Evolutionary conservation across 2,113 vertebrate genomes (phyloP).

Genomic region (Chascanopsetta lugubris): DNA sequence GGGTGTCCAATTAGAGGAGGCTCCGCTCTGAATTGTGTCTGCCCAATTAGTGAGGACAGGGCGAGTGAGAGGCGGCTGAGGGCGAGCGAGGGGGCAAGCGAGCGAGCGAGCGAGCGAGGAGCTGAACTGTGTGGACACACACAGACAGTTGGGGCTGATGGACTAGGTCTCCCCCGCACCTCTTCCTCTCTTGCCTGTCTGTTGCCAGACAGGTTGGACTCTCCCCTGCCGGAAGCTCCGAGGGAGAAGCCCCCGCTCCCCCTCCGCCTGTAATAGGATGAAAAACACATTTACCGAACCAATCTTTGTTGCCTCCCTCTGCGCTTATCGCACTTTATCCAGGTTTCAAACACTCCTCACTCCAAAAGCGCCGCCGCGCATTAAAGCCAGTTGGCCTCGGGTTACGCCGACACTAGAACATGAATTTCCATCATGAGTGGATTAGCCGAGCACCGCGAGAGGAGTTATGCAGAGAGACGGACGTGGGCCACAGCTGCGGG

Average conservation of each 20-base stretch:
- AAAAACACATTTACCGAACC: conserved; percentile 41
- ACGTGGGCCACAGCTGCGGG: neutral
- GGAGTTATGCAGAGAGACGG: conserved; percentile 13
- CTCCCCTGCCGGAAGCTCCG: conserved; percentile 31
- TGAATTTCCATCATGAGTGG: conserved; percentile 44
- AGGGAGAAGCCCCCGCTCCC: conserved; percentile 25
- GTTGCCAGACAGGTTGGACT: conserved; percentile 18
- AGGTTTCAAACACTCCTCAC: conserved; percentile 44
- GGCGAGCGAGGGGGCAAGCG: too few species aligned
- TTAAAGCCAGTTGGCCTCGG: conserved; percentile 37
- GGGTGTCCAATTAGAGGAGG: conserved; percentile 74
- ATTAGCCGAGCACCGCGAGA: conserved; percentile 38
- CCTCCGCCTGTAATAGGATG: conserved; percentile 36
- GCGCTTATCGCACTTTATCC: conserved; percentile 53
- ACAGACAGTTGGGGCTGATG: conserved; percentile 29
- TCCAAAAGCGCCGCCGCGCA: conserved; percentile 25
- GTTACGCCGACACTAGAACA: conserved; percentile 41
- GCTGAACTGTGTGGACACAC: conserved; percentile 41
- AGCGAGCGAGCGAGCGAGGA: conserved; percentile 18
- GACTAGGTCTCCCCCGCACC: neutral
- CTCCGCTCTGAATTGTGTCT: conserved; percentile 64
- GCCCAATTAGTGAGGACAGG: conserved; percentile 71
- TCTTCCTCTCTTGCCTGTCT: neutral
- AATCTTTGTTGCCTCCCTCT: conserved; percentile 46
- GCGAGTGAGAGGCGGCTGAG: conserved; percentile 43